A percentile compares a stretch with the other conserved stretches of the same genome.
Evolutionary conservation across 2,888 invertebrate genomes (phyloP).

Genomic region (Scaptomyza reducta): DNA sequence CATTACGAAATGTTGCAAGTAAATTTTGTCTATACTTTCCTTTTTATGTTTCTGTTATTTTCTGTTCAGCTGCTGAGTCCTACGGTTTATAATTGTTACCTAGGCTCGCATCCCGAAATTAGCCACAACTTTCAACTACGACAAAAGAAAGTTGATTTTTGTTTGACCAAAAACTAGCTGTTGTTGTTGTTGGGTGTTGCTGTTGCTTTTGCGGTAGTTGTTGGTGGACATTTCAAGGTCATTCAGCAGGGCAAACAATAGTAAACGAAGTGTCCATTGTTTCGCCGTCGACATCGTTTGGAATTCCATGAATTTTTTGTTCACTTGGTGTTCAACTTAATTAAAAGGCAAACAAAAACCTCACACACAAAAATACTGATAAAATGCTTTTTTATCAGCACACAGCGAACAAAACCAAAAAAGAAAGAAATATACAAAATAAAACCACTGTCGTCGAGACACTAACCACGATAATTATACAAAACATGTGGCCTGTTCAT

Average conservation of each 20-base stretch:
- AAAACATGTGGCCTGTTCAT: constrained; percentile 65
- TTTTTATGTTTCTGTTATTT: constrained; percentile 37
- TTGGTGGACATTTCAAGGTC: constrained; percentile 46
- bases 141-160: constrained; percentile 59
- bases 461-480: constrained; percentile 79
- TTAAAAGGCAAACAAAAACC: constrained; percentile 75
- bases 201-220: neutral
- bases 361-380: constrained; percentile 54
- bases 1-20: constrained; percentile 70
- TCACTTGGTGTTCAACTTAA: constrained; percentile 69
- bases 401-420: constrained; percentile 24
- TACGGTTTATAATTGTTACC: constrained; percentile 56
- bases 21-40: constrained; percentile 71
- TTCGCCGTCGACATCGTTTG: constrained; percentile 22
- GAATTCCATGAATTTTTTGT: constrained; percentile 51
- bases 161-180: constrained; percentile 13
- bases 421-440: constrained; percentile 29
- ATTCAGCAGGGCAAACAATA: constrained; percentile 45
- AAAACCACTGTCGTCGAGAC: constrained; percentile 58
- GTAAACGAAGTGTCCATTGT: constrained; percentile 42
- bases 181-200: neutral
- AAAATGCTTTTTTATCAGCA: constrained; percentile 68
- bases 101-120: constrained; percentile 50
- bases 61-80: constrained; percentile 29
- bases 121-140: constrained; percentile 55